Conservation (phyloP, 1,140 invertebrate genomes). For the Heterodera schachtii region DNA sequence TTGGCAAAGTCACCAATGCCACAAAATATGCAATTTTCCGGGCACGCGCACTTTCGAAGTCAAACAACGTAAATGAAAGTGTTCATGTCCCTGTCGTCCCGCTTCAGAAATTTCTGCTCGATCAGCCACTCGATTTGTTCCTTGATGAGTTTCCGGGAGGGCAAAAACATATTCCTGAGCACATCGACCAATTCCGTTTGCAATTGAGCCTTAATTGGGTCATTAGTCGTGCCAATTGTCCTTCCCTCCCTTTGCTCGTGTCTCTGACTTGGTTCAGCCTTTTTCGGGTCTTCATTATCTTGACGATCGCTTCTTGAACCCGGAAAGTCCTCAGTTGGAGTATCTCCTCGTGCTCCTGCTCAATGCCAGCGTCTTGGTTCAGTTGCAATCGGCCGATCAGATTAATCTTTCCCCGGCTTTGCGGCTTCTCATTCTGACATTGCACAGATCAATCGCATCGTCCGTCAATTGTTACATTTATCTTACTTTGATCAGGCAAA, state of each 20-base stretch:
- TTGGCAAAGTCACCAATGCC: no score
- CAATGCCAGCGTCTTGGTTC: slow-evolving; percentile 39
- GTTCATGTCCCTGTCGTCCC: slow-evolving; percentile 66
- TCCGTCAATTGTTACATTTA: slow-evolving; percentile 39
- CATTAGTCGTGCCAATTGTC: neutral
- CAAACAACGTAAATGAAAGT: slow-evolving; percentile 53
- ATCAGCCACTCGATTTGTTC: slow-evolving; percentile 99
- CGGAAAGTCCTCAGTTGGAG: slow-evolving; percentile 47
- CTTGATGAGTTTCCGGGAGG: slow-evolving; percentile 98
- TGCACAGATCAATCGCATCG: neutral
- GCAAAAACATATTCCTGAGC: slow-evolving; percentile 97
- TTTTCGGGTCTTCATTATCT: slow-evolving; percentile 91
- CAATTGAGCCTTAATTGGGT: slow-evolving; percentile 69
- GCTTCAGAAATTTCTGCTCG: slow-evolving; percentile 93
- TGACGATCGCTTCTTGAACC: slow-evolving; percentile 89
- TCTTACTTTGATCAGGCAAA: slow-evolving; percentile 48
- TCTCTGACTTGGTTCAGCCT: slow-evolving; percentile 74
- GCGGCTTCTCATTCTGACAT: slow-evolving; percentile 65
- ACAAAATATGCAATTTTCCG: no score
- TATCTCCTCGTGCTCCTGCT: slow-evolving; percentile 56
- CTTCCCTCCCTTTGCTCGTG: neutral
- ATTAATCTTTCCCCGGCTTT: slow-evolving; percentile 49
- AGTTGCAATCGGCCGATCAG: slow-evolving; percentile 49
- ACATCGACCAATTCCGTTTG: slow-evolving; percentile 96
- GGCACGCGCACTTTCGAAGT: neutral